Evolutionary conservation across 2,797 vertebrate species (phyloP), one percentile per base, ranked within the genome.

Genomic region (Melanotaenia nigrans): DNA sequence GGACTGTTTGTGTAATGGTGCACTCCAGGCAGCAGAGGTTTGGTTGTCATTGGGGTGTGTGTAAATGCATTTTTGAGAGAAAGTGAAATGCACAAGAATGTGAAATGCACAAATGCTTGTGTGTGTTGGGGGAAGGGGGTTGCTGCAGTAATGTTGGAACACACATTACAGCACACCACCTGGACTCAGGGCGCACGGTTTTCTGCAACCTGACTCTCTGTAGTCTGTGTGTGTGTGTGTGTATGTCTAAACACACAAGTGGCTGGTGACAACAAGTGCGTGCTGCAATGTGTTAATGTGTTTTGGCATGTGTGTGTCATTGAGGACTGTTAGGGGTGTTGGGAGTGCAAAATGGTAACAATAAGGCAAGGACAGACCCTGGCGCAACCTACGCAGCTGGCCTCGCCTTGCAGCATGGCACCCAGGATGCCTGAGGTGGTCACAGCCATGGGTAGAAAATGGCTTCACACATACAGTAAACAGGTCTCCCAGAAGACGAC

Each of bases 191-290:
- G 20, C 12, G 83, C 90, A 93, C 69, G 78, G 75, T 51, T 71
- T 54, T 68, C 65, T 87, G 92, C 77, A 93, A 94, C 89, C 84
- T 42, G 89, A 93, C 74, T 82, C 91, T 82, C 47, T 20, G 65
- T 49, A 10, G 75, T 57, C 63, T 80, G 20, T 73, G 49, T 57
- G 67, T 66, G 61, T 65, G 62, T 45, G 65, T 65, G 56, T 62
- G 33, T 69, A 22, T 57, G 20, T 65, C 9, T 49, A 42, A 53
- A 59, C 11, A 35, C 77, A 63, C 85, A 89, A 78, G 78, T 87
- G 83, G 69, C 73, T 32, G 67, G 9, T 47, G 3, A 32, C 75
- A 62, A 59, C 59, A 0, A 42, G 47, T 32, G 62, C 54, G 64
- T 40, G 69, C 42, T 42, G 63, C 36, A 63, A 77, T 71, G 78